A percentile compares a stretch with the other conserved stretches of the same genome.
Conservation (phyloP, 1,140 invertebrate genomes). For the Zaprionus ghesquierei region DNA sequence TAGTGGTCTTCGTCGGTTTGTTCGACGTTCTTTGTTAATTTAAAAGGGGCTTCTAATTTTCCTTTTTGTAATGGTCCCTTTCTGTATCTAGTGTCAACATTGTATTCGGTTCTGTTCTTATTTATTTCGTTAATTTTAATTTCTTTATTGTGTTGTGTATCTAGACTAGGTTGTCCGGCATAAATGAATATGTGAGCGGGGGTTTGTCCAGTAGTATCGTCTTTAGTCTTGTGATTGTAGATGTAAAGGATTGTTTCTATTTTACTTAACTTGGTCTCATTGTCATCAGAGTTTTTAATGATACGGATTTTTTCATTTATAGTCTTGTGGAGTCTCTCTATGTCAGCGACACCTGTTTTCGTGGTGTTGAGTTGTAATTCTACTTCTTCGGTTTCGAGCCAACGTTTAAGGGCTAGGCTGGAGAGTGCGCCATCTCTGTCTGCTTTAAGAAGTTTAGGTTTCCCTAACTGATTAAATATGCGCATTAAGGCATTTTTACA, state of each 20-base stretch:
- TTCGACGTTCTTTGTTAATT: slow-evolving; percentile 11
- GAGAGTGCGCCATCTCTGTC: slow-evolving; percentile 2
- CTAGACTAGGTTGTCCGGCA: slow-evolving; percentile 10
- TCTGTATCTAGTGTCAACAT: background rate
- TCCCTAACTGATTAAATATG: background rate
- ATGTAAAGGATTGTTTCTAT: slow-evolving; percentile 1
- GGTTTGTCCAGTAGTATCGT: slow-evolving; percentile 25
- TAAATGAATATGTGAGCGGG: slow-evolving; percentile 11
- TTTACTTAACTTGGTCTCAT: background rate
- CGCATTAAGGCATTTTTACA: slow-evolving; percentile 5
- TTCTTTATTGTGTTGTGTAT: slow-evolving; percentile 8
- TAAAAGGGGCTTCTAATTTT: slow-evolving; percentile 1
- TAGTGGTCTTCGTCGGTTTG: slow-evolving; percentile 16
- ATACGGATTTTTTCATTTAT: slow-evolving; percentile 9
- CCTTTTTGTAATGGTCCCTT: slow-evolving; percentile 9
- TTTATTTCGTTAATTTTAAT: slow-evolving; percentile 11
- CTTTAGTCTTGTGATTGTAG: slow-evolving; percentile 1
- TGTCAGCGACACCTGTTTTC: background rate
- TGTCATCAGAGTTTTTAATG: background rate
- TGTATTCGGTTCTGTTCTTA: background rate
- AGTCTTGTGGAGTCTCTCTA: slow-evolving; percentile 3
- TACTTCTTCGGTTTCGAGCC: background rate
- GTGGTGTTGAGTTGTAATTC: background rate
- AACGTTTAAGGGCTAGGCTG: background rate
- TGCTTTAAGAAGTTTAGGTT: background rate